Evolutionary conservation across 2,888 invertebrate species (phyloP).

Genomic region (Globia sparganii): DNA sequence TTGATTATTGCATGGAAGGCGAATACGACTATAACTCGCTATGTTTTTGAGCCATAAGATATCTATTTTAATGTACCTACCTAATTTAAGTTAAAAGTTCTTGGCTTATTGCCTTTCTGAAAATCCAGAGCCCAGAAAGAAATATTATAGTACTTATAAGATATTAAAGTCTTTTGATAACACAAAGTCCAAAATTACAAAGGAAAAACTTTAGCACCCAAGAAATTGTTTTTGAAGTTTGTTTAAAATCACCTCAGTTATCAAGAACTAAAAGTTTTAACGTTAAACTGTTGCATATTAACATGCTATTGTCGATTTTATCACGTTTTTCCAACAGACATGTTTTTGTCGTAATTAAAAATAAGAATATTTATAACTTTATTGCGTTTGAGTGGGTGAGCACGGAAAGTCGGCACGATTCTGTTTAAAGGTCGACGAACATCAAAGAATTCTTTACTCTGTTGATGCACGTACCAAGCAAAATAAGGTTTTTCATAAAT

Average conservation of each 20-base stretch:
- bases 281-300: constrained; percentile 56
- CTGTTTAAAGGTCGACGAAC: constrained; percentile 48
- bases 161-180: not conserved
- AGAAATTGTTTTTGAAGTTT: not conserved
- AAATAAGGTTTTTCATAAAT: not conserved
- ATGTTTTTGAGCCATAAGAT: not conserved
- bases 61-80: not conserved
- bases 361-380: constrained; percentile 63
- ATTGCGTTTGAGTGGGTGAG: constrained; percentile 66
- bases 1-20: not conserved
- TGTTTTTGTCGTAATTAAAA: constrained; percentile 67
- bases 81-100: too few relatives aligned
- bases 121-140: not conserved
- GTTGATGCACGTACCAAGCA: not conserved
- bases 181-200: not conserved
- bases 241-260: not conserved
- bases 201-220: not conserved
- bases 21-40: not conserved
- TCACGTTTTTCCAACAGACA: constrained; percentile 63
- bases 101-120: not conserved
- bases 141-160: not conserved
- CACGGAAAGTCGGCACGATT: constrained; percentile 58
- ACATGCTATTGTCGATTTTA: constrained; percentile 76
- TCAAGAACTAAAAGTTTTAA: constrained; percentile 25
- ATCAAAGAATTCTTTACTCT: constrained; percentile 25